Conservation (phyloP, 2,113 vertebrate genomes). For the Chloroceryle aenea region DNA sequence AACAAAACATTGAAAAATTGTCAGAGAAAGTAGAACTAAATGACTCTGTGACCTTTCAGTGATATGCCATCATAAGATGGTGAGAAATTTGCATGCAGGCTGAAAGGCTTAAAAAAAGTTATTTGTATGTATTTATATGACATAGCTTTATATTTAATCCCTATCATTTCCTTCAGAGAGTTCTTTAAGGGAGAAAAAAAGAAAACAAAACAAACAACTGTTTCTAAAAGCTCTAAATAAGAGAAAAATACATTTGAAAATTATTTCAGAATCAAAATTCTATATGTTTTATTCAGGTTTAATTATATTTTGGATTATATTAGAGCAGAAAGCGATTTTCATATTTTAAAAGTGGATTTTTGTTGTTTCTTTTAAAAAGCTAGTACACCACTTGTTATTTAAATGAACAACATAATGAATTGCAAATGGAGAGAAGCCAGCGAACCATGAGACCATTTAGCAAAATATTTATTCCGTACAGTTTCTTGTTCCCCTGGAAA, state of each 20-base stretch:
- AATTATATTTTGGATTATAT: background rate
- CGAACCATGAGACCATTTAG: constrained; percentile 53
- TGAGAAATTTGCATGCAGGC: background rate
- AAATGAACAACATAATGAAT: constrained; percentile 62
- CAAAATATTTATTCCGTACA: constrained; percentile 63
- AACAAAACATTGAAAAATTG: background rate
- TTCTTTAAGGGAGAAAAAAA: background rate
- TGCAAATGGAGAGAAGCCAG: constrained; percentile 36
- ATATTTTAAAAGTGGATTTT: background rate
- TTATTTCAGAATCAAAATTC: background rate
- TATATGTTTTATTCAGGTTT: background rate
- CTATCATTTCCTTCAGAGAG: background rate
- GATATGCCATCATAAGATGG: background rate
- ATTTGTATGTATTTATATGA: background rate
- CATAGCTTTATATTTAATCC: background rate
- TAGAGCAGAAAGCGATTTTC: background rate
- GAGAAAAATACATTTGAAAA: background rate
- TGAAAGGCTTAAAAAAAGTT: background rate
- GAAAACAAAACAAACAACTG: background rate
- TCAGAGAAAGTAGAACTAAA: background rate
- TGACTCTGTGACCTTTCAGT: background rate
- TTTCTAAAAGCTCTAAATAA: background rate
- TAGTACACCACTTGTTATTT: background rate
- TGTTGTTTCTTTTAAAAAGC: background rate
- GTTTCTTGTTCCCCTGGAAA: constrained; percentile 63